These are phyloP conservation scores for Dorcus hopei DNA, from an alignment of 2,888 invertebrate species.

Conservation along the genomic window DNA sequence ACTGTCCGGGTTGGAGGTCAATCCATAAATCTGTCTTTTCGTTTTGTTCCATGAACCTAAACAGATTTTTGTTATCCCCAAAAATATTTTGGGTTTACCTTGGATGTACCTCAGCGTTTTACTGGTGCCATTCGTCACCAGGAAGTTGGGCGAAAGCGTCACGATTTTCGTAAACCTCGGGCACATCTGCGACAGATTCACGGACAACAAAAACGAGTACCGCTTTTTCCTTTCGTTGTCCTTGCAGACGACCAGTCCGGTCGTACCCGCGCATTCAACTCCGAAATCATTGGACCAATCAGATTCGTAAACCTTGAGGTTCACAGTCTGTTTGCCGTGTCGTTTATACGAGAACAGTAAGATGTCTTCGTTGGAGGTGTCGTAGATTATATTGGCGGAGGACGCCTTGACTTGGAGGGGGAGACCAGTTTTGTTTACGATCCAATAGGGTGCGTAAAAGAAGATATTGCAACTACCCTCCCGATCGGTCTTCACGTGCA, in stretches of 20 bases:
- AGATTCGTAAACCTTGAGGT: slow-evolving; percentile 60
- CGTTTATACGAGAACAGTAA: slow-evolving; percentile 65
- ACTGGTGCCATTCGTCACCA: slow-evolving; percentile 70
- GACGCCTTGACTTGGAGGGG: slow-evolving; percentile 75
- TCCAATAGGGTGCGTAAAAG: slow-evolving; percentile 81
- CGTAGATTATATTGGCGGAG: slow-evolving; percentile 59
- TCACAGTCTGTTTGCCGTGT: slow-evolving; percentile 52
- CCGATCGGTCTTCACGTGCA: slow-evolving; percentile 65
- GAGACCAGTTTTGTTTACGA: slow-evolving; percentile 83
- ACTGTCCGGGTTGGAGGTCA: slow-evolving; percentile 68
- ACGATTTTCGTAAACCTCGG: slow-evolving; percentile 76
- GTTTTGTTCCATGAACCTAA: slow-evolving; percentile 80
- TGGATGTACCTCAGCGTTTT: slow-evolving; percentile 46
- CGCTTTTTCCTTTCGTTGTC: slow-evolving; percentile 69
- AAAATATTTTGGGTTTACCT: neutral
- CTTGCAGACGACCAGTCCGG: slow-evolving; percentile 70
- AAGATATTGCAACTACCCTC: slow-evolving; percentile 62
- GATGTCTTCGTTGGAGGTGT: slow-evolving; percentile 60
- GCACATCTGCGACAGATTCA: slow-evolving; percentile 66
- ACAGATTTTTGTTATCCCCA: neutral
- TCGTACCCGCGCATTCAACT: slow-evolving; percentile 69
- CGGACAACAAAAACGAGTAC: slow-evolving; percentile 69
- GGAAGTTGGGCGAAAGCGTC: slow-evolving; percentile 74
- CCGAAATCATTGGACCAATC: slow-evolving; percentile 64
- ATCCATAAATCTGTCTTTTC: slow-evolving; percentile 82